These are phyloP conservation scores for Dicrurus megarhynchus DNA, from an alignment of 2,113 vertebrate genomes.

Conservation along the genomic window DNA sequence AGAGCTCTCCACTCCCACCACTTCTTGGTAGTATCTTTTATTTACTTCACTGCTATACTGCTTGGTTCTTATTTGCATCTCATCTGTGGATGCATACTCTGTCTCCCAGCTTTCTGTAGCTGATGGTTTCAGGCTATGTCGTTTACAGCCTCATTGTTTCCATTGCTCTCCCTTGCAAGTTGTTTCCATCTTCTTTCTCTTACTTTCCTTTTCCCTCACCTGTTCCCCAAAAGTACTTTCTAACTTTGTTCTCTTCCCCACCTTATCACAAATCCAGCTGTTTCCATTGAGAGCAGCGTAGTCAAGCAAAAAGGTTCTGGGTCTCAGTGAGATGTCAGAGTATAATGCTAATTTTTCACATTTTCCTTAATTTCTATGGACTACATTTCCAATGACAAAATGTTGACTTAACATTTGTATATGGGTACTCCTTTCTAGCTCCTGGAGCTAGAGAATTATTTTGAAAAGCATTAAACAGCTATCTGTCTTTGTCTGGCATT, in stretches of 20 bases:
- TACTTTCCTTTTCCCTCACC: neutral
- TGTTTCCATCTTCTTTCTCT: neutral
- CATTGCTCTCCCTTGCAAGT: neutral
- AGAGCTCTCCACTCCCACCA: neutral
- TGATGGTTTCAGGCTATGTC: neutral
- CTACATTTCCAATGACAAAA: neutral
- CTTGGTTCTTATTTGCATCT: neutral
- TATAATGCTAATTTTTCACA: neutral
- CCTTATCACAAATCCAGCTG: neutral
- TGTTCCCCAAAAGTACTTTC: neutral
- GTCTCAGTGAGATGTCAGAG: neutral
- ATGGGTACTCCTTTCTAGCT: neutral
- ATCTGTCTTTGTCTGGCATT: neutral
- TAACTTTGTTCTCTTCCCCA: neutral
- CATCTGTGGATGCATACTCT: neutral
- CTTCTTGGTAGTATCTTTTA: neutral
- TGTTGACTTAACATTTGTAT: neutral
- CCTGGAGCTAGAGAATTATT: neutral
- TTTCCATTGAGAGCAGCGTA: rapidly evolving
- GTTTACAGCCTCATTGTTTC: neutral
- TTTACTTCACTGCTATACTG: neutral
- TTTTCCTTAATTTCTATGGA: neutral
- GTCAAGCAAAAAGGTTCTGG: neutral
- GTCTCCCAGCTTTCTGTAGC: neutral
- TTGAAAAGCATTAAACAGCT: neutral